phyloP scores from a whole-genome alignment of 2,113 vertebrate species.

The Eolophus roseicapilla region DNA sequence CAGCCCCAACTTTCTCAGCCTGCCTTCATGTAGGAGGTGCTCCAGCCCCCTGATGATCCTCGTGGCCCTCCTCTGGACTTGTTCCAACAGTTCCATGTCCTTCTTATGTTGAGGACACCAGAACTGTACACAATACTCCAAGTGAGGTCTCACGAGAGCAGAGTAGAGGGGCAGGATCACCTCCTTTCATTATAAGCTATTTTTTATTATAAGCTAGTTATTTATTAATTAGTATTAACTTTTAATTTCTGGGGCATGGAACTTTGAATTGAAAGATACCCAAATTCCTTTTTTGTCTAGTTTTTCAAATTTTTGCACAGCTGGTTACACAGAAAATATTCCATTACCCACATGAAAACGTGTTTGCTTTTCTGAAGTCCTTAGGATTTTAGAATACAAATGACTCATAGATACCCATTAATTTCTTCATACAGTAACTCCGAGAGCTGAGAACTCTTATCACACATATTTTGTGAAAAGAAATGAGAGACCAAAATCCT shows the following conservation, averaged over 20 bases:
- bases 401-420: not conserved
- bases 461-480: not conserved
- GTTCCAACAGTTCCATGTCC: too few species aligned
- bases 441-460: not conserved
- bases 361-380: not conserved
- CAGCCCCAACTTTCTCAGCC: too few species aligned
- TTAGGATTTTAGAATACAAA: not conserved
- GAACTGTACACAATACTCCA: too few species aligned
- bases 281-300: not conserved
- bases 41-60: too few species aligned
- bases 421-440: not conserved
- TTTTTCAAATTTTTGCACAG: not conserved
- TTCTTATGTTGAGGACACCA: too few species aligned
- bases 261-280: not conserved
- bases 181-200: not conserved
- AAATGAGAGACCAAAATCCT: not conserved
- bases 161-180: too few species aligned
- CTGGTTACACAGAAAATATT: not conserved
- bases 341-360: not conserved
- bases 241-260: not conserved
- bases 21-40: too few species aligned
- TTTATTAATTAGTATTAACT: not conserved
- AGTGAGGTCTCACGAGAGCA: too few species aligned
- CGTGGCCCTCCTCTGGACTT: too few species aligned
- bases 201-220: not conserved